Evolutionary conservation across 2,888 invertebrate species (phyloP).

Genomic region (Lycocerus yunnanus): DNA sequence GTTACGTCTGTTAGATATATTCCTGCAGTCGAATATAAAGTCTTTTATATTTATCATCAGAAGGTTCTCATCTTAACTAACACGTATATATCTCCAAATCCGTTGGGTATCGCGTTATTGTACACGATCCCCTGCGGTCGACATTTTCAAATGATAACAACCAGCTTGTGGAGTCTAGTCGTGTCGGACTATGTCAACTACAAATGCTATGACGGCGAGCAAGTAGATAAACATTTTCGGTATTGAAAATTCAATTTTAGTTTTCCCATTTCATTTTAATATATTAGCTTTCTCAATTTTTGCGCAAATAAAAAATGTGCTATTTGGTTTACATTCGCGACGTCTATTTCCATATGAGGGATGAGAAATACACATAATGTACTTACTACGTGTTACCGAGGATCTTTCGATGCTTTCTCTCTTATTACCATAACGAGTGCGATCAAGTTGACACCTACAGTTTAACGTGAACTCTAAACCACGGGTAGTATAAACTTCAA

Average conservation of each 20-base stretch:
- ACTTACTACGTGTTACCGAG: no score
- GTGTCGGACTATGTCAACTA: background rate
- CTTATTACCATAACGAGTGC: no score
- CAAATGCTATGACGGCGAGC: background rate
- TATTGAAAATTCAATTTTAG: background rate
- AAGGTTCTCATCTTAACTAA: constrained; percentile 8
- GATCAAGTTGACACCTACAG: no score
- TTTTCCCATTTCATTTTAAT: background rate
- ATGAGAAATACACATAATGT: no score
- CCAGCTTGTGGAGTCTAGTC: background rate
- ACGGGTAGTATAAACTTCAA: no score
- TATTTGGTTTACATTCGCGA: background rate
- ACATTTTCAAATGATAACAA: constrained; percentile 17
- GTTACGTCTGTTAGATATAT: background rate
- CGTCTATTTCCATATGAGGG: background rate
- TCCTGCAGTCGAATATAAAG: constrained; percentile 6
- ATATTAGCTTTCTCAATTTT: background rate
- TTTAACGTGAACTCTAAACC: no score
- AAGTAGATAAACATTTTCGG: background rate
- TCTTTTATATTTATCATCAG: constrained; percentile 11
- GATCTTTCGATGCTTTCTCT: no score
- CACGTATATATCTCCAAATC: constrained; percentile 14
- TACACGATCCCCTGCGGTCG: constrained; percentile 6
- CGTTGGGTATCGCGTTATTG: constrained; percentile 13
- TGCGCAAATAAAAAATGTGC: background rate